Evolutionary conservation across 2,888 invertebrate genomes (phyloP).

Genomic region (Tortrix viridana): DNA sequence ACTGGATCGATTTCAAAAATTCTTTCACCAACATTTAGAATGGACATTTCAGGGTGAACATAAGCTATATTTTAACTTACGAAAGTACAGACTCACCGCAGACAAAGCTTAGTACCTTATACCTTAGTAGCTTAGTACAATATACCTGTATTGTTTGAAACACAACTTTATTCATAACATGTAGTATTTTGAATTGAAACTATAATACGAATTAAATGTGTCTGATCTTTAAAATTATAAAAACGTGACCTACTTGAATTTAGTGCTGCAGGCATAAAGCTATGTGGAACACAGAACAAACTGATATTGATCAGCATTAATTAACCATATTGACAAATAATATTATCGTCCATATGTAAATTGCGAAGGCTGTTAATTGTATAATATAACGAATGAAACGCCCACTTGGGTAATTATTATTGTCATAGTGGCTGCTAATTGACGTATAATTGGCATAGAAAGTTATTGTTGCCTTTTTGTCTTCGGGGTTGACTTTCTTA

Average conservation of each 20-base stretch:
- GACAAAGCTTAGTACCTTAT: no score
- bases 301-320: background rate
- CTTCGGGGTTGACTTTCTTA: slow-evolving; percentile 9
- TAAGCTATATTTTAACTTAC: no score
- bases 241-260: background rate
- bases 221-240: no score
- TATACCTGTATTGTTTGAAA: no score
- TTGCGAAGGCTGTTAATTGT: background rate
- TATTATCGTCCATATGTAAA: slow-evolving; percentile 9
- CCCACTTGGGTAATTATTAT: slow-evolving; percentile 6
- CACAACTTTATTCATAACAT: no score
- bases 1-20: no score
- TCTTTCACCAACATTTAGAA: no score
- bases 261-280: background rate
- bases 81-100: no score
- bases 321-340: background rate
- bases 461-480: slow-evolving; percentile 19
- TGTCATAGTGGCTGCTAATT: slow-evolving; percentile 21
- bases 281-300: background rate
- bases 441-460: slow-evolving; percentile 25
- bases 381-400: slow-evolving; percentile 3
- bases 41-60: no score
- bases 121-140: no score
- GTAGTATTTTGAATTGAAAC: no score
- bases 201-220: no score